Evolutionary conservation across 2,888 invertebrate genomes (phyloP).

Genomic region (Saturnia japonica): DNA sequence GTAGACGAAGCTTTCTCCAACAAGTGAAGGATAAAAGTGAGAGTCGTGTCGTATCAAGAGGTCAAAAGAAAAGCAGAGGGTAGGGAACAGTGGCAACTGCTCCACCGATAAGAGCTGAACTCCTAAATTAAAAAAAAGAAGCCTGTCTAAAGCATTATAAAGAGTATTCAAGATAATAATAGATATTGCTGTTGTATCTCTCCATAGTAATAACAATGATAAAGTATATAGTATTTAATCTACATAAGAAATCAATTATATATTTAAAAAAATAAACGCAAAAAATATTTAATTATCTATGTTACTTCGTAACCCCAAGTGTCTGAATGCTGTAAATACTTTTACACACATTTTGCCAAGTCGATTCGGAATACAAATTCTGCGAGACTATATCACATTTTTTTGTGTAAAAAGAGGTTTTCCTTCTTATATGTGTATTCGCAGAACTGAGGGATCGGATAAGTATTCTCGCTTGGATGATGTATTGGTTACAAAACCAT

Average conservation of each 20-base stretch:
- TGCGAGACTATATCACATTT: constrained; percentile 4
- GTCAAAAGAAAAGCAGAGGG: too few species aligned
- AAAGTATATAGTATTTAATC: too few species aligned
- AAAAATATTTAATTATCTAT: constrained; percentile 27
- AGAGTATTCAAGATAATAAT: not conserved
- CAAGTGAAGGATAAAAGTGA: too few species aligned
- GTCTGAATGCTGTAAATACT: constrained; percentile 32
- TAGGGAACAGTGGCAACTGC: too few species aligned
- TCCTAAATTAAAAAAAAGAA: too few species aligned
- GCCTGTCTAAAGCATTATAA: not conserved
- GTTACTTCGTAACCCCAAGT: constrained; percentile 24
- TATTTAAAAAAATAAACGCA: not conserved
- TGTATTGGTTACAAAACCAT: not conserved
- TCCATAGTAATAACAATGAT: too few species aligned
- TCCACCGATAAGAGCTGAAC: too few species aligned
- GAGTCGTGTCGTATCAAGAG: too few species aligned
- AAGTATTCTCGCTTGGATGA: not conserved
- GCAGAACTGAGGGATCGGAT: constrained; percentile 8
- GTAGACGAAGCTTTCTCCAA: too few species aligned
- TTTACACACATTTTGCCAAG: constrained; percentile 24
- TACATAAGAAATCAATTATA: not conserved
- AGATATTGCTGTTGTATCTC: not conserved
- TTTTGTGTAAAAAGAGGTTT: constrained; percentile 1
- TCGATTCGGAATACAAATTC: constrained; percentile 23
- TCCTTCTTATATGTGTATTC: constrained; percentile 1